Conservation (phyloP, 2,797 vertebrate genomes). For the Siniperca scherzeri region DNA sequence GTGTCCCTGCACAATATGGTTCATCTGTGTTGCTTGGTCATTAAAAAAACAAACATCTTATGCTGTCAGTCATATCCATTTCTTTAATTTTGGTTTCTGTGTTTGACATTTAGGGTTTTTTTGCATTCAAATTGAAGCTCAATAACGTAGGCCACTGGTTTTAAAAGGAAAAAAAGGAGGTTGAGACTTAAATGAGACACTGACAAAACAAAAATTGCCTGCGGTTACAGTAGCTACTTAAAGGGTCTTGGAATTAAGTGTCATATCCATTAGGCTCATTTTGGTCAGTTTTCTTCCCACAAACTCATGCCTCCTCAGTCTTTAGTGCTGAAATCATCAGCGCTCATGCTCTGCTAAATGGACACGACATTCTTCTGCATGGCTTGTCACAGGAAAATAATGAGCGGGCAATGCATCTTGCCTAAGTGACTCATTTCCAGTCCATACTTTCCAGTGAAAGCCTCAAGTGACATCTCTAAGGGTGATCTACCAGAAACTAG, state of each 20-base stretch:
- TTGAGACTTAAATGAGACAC: conserved; percentile 54
- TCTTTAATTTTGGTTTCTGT: conserved; percentile 81
- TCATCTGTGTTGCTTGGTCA: background rate
- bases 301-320: conserved; percentile 29
- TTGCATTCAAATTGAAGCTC: conserved; percentile 77
- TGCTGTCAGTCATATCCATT: conserved; percentile 59
- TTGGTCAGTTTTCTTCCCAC: conserved; percentile 48
- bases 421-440: conserved; percentile 54
- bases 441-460: conserved; percentile 49
- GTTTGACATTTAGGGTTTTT: conserved; percentile 72
- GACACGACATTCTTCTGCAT: conserved; percentile 45
- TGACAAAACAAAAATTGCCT: conserved; percentile 54
- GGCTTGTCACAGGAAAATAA: conserved; percentile 54
- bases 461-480: conserved; percentile 53
- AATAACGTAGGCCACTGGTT: conserved; percentile 71
- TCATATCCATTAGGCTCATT: conserved; percentile 47
- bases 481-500: conserved; percentile 61
- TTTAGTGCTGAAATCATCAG: conserved; percentile 32
- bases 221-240: conserved; percentile 56
- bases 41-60: conserved; percentile 1
- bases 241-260: conserved; percentile 48
- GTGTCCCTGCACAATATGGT: background rate
- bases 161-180: conserved; percentile 41
- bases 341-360: conserved; percentile 42
- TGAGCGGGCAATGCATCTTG: conserved; percentile 50